Evolutionary conservation across 1,140 invertebrate species (phyloP).

Genomic region (Steinernema khuongi): DNA sequence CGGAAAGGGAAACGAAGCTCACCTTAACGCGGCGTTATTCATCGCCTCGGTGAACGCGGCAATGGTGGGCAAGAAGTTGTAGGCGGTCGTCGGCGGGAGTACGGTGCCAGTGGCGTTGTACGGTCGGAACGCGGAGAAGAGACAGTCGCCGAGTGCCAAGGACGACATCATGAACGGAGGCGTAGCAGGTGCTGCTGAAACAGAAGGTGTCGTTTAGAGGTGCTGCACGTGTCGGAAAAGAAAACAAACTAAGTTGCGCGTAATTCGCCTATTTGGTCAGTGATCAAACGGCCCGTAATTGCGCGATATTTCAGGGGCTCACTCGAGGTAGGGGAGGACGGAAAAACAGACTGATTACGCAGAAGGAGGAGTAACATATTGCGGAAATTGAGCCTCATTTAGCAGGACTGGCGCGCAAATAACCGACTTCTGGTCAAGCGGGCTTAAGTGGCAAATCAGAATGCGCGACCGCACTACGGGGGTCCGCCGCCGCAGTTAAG

Average conservation of each 20-base stretch:
- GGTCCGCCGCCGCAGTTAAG: too few species aligned
- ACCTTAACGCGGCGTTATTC: not conserved
- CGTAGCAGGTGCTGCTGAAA: not conserved
- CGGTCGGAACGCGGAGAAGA: slow-evolving; percentile 1
- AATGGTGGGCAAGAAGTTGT: not conserved
- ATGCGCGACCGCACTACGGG: too few species aligned
- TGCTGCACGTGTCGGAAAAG: not conserved
- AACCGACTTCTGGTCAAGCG: too few species aligned
- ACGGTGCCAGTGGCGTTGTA: slow-evolving; percentile 6
- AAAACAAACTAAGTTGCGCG: not conserved
- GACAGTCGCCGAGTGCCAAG: not conserved
- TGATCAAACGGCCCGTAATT: not conserved
- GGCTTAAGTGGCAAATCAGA: too few species aligned
- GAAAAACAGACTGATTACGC: not conserved
- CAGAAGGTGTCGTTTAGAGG: not conserved
- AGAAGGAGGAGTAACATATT: not conserved
- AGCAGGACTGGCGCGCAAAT: not conserved
- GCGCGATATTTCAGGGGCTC: not conserved
- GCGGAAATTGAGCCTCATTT: not conserved
- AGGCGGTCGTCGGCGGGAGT: not conserved
- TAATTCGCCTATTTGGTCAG: not conserved
- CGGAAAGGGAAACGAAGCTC: too few species aligned
- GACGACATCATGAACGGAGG: not conserved
- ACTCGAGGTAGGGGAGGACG: not conserved
- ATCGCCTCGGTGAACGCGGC: slow-evolving; percentile 2